phyloP scores from a whole-genome alignment of 2,888 invertebrate species.

The Loripinus fragilis region DNA sequence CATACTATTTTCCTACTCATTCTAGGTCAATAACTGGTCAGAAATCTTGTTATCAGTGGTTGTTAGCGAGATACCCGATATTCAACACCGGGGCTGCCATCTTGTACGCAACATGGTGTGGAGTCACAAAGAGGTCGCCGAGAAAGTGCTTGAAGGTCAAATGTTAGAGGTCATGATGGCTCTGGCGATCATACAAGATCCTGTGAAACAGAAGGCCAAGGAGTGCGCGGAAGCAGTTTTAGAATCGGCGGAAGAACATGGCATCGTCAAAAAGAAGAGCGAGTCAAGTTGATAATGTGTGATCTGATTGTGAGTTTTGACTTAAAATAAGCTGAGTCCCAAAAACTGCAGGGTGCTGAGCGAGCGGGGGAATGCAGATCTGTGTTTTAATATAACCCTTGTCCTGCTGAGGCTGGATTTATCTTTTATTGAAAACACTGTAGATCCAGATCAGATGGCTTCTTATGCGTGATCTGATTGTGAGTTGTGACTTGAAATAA shows the following conservation, averaged over 20 bases:
- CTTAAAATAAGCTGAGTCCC: no score
- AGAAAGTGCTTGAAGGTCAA: slow-evolving; percentile 92
- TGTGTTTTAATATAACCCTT: no score
- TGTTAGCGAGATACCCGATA: slow-evolving; percentile 90
- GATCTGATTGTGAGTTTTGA: no score
- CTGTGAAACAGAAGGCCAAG: slow-evolving; percentile 75
- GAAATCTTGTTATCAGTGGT: slow-evolving; percentile 91
- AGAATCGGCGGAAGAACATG: slow-evolving; percentile 61
- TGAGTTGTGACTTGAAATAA: no score
- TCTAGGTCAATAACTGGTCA: slow-evolving; percentile 87
- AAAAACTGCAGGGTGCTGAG: no score
- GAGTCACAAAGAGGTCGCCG: slow-evolving; percentile 90
- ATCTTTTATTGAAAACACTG: no score
- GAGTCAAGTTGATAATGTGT: slow-evolving; percentile 1
- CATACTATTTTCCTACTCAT: no score
- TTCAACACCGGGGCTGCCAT: slow-evolving; percentile 94
- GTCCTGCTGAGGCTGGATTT: no score
- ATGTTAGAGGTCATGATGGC: slow-evolving; percentile 96
- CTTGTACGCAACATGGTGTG: slow-evolving; percentile 92
- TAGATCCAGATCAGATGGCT: no score
- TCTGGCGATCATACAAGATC: slow-evolving; percentile 84
- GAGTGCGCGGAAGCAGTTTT: slow-evolving; percentile 77
- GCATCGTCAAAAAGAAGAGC: slow-evolving; percentile 58
- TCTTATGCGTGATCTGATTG: no score
- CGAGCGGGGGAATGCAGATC: no score